Percentiles rank a stretch among this genome's conserved stretches.
Conservation (phyloP, 2,888 invertebrate species). For the Chymomyza fuscimana region DNA sequence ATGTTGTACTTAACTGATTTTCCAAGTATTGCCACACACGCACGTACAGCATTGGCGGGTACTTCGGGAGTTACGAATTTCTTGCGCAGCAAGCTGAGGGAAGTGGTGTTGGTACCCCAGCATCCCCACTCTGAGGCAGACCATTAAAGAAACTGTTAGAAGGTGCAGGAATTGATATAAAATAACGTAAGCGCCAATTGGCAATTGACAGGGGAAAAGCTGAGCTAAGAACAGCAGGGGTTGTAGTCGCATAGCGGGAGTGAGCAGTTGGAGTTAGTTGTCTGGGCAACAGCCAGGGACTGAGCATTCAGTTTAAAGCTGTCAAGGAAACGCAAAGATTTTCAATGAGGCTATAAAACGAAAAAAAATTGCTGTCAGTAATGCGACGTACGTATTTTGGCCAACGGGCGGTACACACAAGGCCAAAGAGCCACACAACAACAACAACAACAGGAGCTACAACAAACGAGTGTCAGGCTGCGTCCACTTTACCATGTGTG, state of each 20-base stretch:
- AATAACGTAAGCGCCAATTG: constrained; percentile 1
- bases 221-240: constrained; percentile 6
- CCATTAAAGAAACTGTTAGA: neutral
- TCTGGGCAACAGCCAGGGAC: constrained; percentile 43
- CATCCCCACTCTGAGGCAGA: too few species aligned
- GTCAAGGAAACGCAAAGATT: constrained; percentile 50
- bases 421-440: neutral
- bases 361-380: constrained; percentile 52
- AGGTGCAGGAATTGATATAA: neutral
- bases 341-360: constrained; percentile 57
- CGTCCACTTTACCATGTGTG: constrained; percentile 18
- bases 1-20: constrained; percentile 66
- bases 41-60: constrained; percentile 1
- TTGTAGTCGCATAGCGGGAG: neutral
- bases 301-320: constrained; percentile 69
- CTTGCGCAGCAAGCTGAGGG: too few species aligned
- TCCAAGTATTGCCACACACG: constrained; percentile 48
- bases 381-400: constrained; percentile 37
- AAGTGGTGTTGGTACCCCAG: too few species aligned
- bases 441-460: neutral
- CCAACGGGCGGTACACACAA: constrained; percentile 16
- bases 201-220: constrained; percentile 9
- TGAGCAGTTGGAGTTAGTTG: constrained; percentile 35
- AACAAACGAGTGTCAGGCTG: neutral
- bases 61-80: constrained; percentile 19